Evolutionary conservation across 2,113 vertebrate genomes (phyloP).

Genomic region (Lamprologus sp.): DNA sequence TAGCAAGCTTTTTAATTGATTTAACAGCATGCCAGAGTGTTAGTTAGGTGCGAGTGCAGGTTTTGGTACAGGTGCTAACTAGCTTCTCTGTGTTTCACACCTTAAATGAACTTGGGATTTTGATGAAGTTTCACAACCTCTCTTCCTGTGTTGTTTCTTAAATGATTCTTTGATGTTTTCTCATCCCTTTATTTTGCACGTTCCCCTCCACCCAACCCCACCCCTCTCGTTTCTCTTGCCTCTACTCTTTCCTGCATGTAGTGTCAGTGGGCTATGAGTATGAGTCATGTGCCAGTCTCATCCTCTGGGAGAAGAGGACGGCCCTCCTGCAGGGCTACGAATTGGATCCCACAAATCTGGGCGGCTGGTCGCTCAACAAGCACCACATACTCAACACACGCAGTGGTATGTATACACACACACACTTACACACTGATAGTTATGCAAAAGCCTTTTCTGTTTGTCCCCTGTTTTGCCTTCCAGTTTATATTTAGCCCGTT

Average conservation of each 20-base stretch:
- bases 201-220: background rate
- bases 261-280: slow-evolving; percentile 99
- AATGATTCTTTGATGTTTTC: background rate
- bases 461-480: background rate
- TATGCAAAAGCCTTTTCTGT: background rate
- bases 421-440: background rate
- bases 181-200: background rate
- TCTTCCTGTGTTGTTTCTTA: background rate
- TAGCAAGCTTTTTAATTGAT: slow-evolving; percentile 60
- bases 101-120: background rate
- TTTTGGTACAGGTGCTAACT: slow-evolving; percentile 59
- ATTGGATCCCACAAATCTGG: slow-evolving; percentile 91
- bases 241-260: slow-evolving; percentile 29
- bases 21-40: slow-evolving; percentile 39
- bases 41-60: slow-evolving; percentile 47
- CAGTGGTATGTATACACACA: slow-evolving; percentile 72
- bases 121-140: background rate
- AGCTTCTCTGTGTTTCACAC: slow-evolving; percentile 51
- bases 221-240: background rate
- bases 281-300: slow-evolving; percentile 91
- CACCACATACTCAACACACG: slow-evolving; percentile 93
- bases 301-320: slow-evolving; percentile 97
- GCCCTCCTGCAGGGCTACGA: slow-evolving; percentile 90
- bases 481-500: background rate
- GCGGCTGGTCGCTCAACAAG: slow-evolving; percentile 95